These are phyloP conservation scores for Phrynocephalus forsythii DNA, from an alignment of 2,797 vertebrate genomes.

Conservation along the genomic window DNA sequence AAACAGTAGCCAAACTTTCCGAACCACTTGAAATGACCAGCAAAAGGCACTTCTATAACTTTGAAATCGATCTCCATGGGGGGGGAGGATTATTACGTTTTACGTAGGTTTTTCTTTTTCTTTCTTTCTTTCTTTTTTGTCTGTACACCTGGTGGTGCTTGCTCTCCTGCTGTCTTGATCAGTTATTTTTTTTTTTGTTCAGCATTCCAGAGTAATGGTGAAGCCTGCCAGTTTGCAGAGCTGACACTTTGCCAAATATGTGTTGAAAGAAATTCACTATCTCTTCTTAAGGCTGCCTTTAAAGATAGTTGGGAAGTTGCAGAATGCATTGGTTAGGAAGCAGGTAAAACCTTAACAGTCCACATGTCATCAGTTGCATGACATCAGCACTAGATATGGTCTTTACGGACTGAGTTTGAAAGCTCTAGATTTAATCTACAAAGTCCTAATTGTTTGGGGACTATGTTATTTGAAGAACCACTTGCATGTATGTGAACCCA, in stretches of 20 bases:
- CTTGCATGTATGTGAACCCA: not conserved
- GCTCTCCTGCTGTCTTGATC: constrained; percentile 41
- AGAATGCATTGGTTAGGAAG: not conserved
- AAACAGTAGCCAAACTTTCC: constrained; percentile 42
- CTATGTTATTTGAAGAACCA: not conserved
- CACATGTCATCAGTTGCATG: no score
- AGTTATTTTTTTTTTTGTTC: constrained; percentile 24
- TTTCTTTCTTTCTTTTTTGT: not conserved
- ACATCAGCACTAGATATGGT: not conserved
- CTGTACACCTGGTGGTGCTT: constrained; percentile 30
- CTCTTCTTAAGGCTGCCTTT: not conserved
- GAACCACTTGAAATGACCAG: constrained; percentile 45
- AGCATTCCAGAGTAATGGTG: constrained; percentile 20
- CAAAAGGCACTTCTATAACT: constrained; percentile 49
- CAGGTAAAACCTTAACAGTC: not conserved
- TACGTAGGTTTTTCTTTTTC: not conserved
- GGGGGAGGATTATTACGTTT: constrained; percentile 46
- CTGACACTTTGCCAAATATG: constrained; percentile 10
- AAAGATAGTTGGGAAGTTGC: not conserved
- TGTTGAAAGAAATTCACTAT: not conserved
- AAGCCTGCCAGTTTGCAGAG: constrained; percentile 5
- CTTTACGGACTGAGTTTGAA: not conserved
- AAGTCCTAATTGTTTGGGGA: not conserved
- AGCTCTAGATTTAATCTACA: not conserved
- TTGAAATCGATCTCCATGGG: not conserved